Conservation (phyloP, 2,888 invertebrate species). For the Entomobrya proxima region DNA sequence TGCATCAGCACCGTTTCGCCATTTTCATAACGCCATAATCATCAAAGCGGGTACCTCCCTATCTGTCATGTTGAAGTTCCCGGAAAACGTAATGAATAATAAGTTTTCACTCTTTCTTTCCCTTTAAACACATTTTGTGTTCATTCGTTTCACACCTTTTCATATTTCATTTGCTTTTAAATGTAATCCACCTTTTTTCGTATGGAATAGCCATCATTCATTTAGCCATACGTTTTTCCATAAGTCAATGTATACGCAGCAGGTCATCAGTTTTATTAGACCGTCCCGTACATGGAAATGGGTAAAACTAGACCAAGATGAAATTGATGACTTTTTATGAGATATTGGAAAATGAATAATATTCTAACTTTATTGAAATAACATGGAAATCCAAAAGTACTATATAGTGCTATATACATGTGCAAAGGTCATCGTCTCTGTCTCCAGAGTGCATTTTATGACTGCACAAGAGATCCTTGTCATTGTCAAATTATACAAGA, state of each 20-base stretch:
- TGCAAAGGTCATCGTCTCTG: slow-evolving; percentile 4
- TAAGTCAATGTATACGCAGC: slow-evolving; percentile 13
- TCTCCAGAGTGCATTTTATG: not conserved
- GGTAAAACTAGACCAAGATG: not conserved
- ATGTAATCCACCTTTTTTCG: not conserved
- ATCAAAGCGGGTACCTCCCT: not conserved
- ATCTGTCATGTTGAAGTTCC: not conserved
- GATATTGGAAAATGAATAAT: not conserved
- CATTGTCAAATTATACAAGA: slow-evolving; percentile 1
- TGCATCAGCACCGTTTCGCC: not conserved
- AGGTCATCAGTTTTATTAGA: not conserved
- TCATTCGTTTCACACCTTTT: not conserved
- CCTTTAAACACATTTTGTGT: not conserved
- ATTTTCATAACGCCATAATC: not conserved
- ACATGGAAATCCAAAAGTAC: not conserved
- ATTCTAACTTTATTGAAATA: too few relatives aligned
- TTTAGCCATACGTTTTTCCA: not conserved
- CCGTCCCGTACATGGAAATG: not conserved
- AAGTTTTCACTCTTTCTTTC: not conserved
- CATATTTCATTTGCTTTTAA: not conserved
- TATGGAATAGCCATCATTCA: not conserved
- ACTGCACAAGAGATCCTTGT: not conserved
- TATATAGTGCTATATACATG: not conserved
- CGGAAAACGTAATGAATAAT: slow-evolving; percentile 16
- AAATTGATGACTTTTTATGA: slow-evolving; percentile 14